Base-by-base conservation (phyloP, 2,797 vertebrate species). In the Huso huso region DNA sequence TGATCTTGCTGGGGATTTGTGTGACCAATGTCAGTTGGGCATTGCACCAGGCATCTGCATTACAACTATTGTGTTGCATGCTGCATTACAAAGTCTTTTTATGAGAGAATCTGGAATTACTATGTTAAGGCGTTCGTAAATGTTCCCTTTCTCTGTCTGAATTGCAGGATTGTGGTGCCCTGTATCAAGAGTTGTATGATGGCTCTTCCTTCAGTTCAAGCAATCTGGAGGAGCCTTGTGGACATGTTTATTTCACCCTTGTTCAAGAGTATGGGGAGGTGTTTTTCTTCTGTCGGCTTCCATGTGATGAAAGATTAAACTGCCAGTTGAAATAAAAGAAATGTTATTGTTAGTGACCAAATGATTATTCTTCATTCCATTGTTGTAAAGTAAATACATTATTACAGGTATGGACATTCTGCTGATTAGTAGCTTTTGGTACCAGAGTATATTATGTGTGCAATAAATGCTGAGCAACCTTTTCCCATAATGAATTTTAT, bases 161-260 rank as follows among this genome's bases (percentile, higher is more conserved):
- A 63, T 74, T 72, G 3, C 81, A 98, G 95, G 96, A 63, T 97
- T 78, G 78, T 95, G 83, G 87, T 93, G 87, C 96, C 96, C 10
- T 77, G 88, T 63, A 83, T 93, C 77, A 93, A 87, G 73, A 90
- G 89, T 71, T 88, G 86, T 74, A 72, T 96, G 66, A 90, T 95
- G 90, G 78, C 89, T 4, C 62, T 95, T 57, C 94, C 95, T 1
- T 90, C 93, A 0, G 61, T 91, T 66, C 86, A 90, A 74, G 79
- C 87, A 37, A 71, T 97, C 66, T 99, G 96, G 95, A 91, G 80
- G 74, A 93, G 83, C 60, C 69, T 94, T 82, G 91, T 79, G 6
- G 90, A 94, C 72, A 78, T 77, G 72, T 83, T 95, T 0, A 0
- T 96, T 0, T 74, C 77, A 0, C 95, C 94, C 0, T 66, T 95